Evolutionary conservation across 53 echinoderm and acorn worm species (phyloP), one percentile per base, ranked within the genome.

Genomic region (Holothuria leucospilota): DNA sequence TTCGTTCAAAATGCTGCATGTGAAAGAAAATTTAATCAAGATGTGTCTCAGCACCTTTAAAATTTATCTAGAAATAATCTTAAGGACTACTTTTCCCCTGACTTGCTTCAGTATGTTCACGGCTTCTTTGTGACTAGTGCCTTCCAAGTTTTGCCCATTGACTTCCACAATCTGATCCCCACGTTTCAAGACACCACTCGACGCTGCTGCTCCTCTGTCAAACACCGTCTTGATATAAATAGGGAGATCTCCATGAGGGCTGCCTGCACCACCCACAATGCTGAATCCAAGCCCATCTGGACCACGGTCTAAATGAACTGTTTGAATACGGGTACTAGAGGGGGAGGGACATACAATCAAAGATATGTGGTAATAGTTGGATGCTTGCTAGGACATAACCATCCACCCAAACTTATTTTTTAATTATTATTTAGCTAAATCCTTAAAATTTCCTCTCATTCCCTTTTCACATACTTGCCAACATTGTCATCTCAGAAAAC

Each of bases 181-280:
- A 13, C 98, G 84, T 67, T 93, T 93, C 84, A 95, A 93, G 60
- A 91, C 86, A 27, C 88, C 90, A 51, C 92, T 91, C 49, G 89
- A 91, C 13, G 92, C 86, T 28, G 98, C 98, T 1, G 98, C 98
- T 0, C 98, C 98, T 39, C 92, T 91, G 59, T 89, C 86, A 84
- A 98, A 98, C 51, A 98, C 98, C 9, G 98, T 98, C 90, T 98
- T 98, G 90, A 98, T 95, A 72, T 98, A 98, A 85, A 98, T 98
- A 68, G 98, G 98, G 14, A 98, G 92, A 82, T 98, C 93, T 23
- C 98, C 98, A 29, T 98, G 98, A 62, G 98, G 98, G 46, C 98
- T 98, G 58, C 95, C 95, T 63, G 85, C 84, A 0, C 98, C 98
- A 0, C 98, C 98, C 0, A 95, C 95, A 60, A 98, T 98, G 81